Evolutionary conservation across 2,888 invertebrate species (phyloP).

Genomic region (Carpatolechia fugitivella): DNA sequence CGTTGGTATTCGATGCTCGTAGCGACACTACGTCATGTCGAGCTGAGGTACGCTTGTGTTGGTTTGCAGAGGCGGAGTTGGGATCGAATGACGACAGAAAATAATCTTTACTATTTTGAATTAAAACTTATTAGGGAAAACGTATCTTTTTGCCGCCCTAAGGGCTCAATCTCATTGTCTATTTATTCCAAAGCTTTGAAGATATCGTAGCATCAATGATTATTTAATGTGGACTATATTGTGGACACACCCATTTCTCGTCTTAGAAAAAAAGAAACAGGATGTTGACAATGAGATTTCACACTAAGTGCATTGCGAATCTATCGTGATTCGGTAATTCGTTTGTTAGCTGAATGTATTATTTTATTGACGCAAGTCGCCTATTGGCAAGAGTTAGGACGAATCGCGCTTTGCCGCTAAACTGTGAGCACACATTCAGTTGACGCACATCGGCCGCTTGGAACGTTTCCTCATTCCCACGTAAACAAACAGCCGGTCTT

Average conservation of each 20-base stretch:
- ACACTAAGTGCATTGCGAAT: slow-evolving; percentile 17
- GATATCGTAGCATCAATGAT: no score
- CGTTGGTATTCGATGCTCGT: slow-evolving; percentile 59
- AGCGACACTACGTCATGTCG: slow-evolving; percentile 69
- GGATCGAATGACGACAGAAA: neutral
- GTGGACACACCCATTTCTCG: no score
- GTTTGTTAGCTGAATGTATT: slow-evolving; percentile 37
- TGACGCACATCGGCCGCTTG: neutral
- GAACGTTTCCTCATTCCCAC: neutral
- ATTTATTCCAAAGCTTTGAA: no score
- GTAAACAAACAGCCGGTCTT: slow-evolving; percentile 4
- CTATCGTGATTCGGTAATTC: slow-evolving; percentile 39
- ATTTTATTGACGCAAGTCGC: slow-evolving; percentile 52
- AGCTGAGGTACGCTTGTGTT: slow-evolving; percentile 51
- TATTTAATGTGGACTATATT: no score
- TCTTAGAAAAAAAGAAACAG: no score
- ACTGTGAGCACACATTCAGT: slow-evolving; percentile 24
- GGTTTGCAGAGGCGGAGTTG: slow-evolving; percentile 47
- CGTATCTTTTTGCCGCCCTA: no score
- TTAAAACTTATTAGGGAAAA: no score
- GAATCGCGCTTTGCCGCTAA: slow-evolving; percentile 40
- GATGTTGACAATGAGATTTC: slow-evolving; percentile 4
- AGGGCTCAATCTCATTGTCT: no score
- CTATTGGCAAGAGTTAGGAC: slow-evolving; percentile 42
- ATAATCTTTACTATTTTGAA: neutral